phyloP scores from a whole-genome alignment of 2,888 invertebrate genomes.

The Thymelicus sylvestris region DNA sequence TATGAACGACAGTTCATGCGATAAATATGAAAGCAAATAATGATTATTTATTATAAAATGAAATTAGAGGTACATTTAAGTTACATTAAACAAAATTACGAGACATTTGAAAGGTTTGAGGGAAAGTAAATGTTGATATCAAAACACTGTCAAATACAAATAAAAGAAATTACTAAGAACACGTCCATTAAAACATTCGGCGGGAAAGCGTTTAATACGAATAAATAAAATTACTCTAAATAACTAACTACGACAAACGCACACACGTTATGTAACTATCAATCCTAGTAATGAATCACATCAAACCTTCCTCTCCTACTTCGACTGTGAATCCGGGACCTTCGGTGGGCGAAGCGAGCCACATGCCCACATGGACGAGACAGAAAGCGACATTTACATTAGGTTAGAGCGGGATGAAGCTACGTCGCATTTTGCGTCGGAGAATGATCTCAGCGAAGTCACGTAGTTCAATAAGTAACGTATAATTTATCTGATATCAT shows the following conservation, averaged over 20 bases:
- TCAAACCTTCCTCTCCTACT: slow-evolving; percentile 83
- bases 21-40: too few species aligned
- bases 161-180: background rate
- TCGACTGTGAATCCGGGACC: slow-evolving; percentile 79
- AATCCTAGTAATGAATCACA: slow-evolving; percentile 55
- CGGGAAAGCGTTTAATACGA: background rate
- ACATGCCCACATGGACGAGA: slow-evolving; percentile 71
- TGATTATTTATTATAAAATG: too few species aligned
- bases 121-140: background rate
- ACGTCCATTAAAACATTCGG: too few species aligned
- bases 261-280: slow-evolving; percentile 46
- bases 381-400: slow-evolving; percentile 82
- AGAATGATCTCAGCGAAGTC: background rate
- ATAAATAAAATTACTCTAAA: slow-evolving; percentile 10
- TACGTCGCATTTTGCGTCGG: slow-evolving; percentile 44
- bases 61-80: too few species aligned
- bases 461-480: background rate
- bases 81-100: too few species aligned
- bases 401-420: slow-evolving; percentile 78
- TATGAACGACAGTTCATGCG: too few species aligned
- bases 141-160: background rate
- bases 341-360: slow-evolving; percentile 70
- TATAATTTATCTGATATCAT: slow-evolving; percentile 10
- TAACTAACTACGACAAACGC: slow-evolving; percentile 44
- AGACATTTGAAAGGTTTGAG: slow-evolving; percentile 10